Conservation (phyloP, 2,113 vertebrate species). For the Chaetops frenatus region DNA sequence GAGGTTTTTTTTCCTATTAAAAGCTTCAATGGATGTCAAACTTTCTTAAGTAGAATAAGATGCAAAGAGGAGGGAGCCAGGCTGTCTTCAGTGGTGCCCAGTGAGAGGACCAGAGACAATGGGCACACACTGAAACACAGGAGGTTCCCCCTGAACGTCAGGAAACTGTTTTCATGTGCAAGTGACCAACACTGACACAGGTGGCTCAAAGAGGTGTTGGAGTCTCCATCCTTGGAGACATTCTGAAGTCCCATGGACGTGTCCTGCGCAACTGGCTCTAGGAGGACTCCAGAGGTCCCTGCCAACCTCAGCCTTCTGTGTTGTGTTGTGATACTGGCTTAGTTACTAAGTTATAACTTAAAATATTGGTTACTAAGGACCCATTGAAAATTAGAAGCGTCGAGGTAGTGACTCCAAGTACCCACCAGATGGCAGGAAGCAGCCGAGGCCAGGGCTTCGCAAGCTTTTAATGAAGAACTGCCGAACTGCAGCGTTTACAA, state of each 20-base stretch:
- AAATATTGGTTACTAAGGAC: neutral
- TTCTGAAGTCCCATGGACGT: neutral
- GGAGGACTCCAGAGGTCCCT: neutral
- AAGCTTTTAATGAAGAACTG: neutral
- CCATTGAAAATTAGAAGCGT: neutral
- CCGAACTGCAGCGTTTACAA: accelerated
- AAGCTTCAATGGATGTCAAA: neutral
- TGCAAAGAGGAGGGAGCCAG: neutral
- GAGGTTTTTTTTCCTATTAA: neutral
- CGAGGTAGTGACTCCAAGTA: neutral
- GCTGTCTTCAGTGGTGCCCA: neutral
- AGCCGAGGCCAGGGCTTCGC: neutral
- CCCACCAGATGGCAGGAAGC: slow-evolving; percentile 50
- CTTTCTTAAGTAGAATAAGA: neutral
- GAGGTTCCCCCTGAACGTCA: neutral
- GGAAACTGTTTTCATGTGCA: neutral
- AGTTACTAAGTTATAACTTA: too few species aligned
- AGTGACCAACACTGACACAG: neutral
- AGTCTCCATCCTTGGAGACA: neutral
- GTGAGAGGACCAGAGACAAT: neutral
- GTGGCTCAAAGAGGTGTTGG: accelerated
- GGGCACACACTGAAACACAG: neutral
- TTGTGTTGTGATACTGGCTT: neutral
- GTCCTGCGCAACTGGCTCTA: accelerated
- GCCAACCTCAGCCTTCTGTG: neutral